Evolutionary conservation across 1,140 invertebrate genomes (phyloP), one percentile per base, ranked within the genome.

Genomic region (Drosophila erecta): DNA sequence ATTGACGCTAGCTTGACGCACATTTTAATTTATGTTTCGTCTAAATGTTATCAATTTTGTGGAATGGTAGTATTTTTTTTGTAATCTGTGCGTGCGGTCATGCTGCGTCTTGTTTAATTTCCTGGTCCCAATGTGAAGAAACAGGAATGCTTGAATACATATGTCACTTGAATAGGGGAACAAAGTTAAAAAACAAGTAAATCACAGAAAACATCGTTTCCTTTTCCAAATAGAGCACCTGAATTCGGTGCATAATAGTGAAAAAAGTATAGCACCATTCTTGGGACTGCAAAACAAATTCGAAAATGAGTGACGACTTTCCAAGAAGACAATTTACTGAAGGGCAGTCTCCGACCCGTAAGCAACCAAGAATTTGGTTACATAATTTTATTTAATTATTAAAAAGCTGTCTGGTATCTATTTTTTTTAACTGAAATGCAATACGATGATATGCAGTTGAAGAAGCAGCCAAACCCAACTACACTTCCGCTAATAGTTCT

Each of bases 231-330:
- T 84, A 69, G 67, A 57, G 27, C 44, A 66, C 60, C 64, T 61
- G 27, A 62, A 64, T 72, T 84, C 22, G 74, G 49, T 53, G 67
- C 55, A 51, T 60, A 57, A 30, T 30, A 10, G 30, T 8, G 8
- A 10, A 30, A 10, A 8, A 1, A 30, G 2, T 30, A 30, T 30
- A 30, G 7, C 30, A 10, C 30, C 24, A 76, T 83, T 76, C 4
- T 38, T 38, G 8, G 30, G 30, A 30, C 37, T 14, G 55, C 30
- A 55, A 59, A 79, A 35, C 41, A 90, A 90, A 90, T 90, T 90
- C 81, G 50, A 92, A 77, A 89, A 92, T 92, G 92, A 91, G 87
- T 66, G 90, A 92, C 69, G 91, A 92, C 44, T 92, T 83, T 64
- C 71, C 91, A 54, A 90, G 81, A 46, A 90, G 92, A 92, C 90